phyloP scores from a whole-genome alignment of 2,888 invertebrate species.

The Anticlea derivata region DNA sequence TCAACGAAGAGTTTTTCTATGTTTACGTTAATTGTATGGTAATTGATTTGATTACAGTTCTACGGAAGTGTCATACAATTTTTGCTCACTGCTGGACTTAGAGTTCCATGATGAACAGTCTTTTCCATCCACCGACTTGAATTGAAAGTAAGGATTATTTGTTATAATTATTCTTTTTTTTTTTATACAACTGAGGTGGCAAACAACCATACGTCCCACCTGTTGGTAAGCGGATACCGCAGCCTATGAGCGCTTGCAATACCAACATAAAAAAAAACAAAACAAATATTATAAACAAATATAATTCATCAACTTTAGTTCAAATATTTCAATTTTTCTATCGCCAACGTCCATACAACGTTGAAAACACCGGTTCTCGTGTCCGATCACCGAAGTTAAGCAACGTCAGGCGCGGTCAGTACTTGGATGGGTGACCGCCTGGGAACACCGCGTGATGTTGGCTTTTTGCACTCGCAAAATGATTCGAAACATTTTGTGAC shows the following conservation, averaged over 20 bases:
- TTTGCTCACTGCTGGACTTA: too few species aligned
- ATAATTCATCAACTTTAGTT: too few species aligned
- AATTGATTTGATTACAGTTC: slow-evolving; percentile 50
- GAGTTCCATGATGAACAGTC: too few species aligned
- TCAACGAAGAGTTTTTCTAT: slow-evolving; percentile 60
- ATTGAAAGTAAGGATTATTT: too few species aligned
- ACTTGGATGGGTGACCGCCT: slow-evolving; percentile 63
- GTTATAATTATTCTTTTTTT: too few species aligned
- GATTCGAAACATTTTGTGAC: slow-evolving; percentile 4
- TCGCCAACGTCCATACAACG: slow-evolving; percentile 36
- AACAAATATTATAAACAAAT: too few species aligned
- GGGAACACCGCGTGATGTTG: slow-evolving; percentile 55
- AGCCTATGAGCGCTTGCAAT: too few species aligned
- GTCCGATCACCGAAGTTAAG: slow-evolving; percentile 77
- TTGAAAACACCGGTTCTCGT: slow-evolving; percentile 60
- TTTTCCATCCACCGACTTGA: too few species aligned
- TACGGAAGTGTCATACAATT: slow-evolving; percentile 21
- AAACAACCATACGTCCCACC: too few species aligned
- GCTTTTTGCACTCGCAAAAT: slow-evolving; percentile 43
- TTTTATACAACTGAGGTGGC: too few species aligned
- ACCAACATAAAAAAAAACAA: neutral
- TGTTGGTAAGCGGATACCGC: too few species aligned
- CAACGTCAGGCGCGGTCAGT: slow-evolving; percentile 72
- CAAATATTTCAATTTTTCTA: neutral
- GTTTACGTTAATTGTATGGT: slow-evolving; percentile 45